Base-by-base conservation (phyloP, 2,113 vertebrate species). In the Urocitellus parryii region DNA sequence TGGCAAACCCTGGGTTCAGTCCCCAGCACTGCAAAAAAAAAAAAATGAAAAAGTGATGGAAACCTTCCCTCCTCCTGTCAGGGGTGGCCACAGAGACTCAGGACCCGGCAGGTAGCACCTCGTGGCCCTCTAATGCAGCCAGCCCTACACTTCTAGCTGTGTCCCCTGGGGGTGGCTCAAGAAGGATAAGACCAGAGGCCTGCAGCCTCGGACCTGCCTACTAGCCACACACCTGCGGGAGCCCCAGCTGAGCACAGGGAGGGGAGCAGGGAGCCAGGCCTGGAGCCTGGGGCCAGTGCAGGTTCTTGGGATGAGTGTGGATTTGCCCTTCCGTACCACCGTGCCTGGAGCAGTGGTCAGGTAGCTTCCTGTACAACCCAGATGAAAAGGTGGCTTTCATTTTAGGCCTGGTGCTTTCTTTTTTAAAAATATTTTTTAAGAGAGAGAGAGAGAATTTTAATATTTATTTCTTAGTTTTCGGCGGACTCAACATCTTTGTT, bases 341-440 rank as follows among this genome's bases (percentile, higher is more conserved):
- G 18, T 58, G 81, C 84, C 29, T 3, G 89, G 51, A 83, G 93
- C 10, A 29, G 67, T 32, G 32, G 1, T 80, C 24, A 63, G 8
- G 86, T 80, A 39, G 51, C 85, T 78, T 77, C 90, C 82, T n/a
- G 84, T 42, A 18, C 70, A 74, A n/a, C 86, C 45, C 95, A 97
- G 82, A 94, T 91, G 96, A 96, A 96, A 97, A 95, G 95, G 86
- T 65, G 42, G 53, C 79, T 93, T 87, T 92, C 84, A 61, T 88
- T 89, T 95, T 45, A 76, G 86, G 27, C 51, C 85, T 58, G 65
- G 10, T 67, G 9, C 70, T 56, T 72, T 86, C 76, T 61, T 42
- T 42, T 42, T 42, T 42, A 5, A 42, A 42, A 5, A 42, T 42
- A 5, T 42, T 42, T 42, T 42, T 42, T 42, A 42, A 42, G 39